These are phyloP conservation scores for Cepaea nemoralis DNA, from an alignment of 1,140 invertebrate genomes.

Conservation along the genomic window DNA sequence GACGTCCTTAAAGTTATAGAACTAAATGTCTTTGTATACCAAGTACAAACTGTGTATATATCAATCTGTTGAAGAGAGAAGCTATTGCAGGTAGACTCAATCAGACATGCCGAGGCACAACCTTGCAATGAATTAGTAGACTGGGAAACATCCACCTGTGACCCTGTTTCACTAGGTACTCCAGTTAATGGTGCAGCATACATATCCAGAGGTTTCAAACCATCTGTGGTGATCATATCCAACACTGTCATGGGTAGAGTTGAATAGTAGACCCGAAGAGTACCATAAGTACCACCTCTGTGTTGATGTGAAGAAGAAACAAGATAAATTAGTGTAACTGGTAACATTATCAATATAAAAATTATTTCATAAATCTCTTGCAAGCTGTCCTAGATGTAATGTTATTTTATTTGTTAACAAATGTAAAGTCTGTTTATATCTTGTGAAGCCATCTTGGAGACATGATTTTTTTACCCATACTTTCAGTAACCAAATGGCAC, in stretches of 20 bases:
- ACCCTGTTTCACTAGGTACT: conserved; percentile 43
- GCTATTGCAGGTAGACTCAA: conserved; percentile 48
- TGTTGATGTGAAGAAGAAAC: no score
- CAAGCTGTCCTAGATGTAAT: no score
- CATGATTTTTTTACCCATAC: no score
- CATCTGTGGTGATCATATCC: conserved; percentile 38
- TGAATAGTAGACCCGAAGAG: conserved; percentile 60
- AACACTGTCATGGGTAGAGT: conserved; percentile 39
- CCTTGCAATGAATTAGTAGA: conserved; percentile 40
- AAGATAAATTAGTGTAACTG: no score
- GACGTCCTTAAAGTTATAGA: not conserved
- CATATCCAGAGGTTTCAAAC: conserved; percentile 43
- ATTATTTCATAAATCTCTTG: no score
- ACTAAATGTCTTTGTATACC: conserved; percentile 29
- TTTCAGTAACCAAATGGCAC: no score
- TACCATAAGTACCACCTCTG: conserved; percentile 63
- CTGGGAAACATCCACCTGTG: conserved; percentile 39
- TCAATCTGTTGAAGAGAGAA: not conserved
- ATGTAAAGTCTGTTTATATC: no score
- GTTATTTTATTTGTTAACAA: no score
- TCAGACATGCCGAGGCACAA: conserved; percentile 58
- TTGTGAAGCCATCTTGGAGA: no score
- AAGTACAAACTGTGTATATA: not conserved
- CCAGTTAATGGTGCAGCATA: conserved; percentile 49
- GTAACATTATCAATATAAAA: no score